A percentile compares a stretch with the other conserved stretches of the same genome.
These are phyloP conservation scores for Apis laboriosa DNA, from an alignment of 1,140 invertebrate species.

Conservation along the genomic window DNA sequence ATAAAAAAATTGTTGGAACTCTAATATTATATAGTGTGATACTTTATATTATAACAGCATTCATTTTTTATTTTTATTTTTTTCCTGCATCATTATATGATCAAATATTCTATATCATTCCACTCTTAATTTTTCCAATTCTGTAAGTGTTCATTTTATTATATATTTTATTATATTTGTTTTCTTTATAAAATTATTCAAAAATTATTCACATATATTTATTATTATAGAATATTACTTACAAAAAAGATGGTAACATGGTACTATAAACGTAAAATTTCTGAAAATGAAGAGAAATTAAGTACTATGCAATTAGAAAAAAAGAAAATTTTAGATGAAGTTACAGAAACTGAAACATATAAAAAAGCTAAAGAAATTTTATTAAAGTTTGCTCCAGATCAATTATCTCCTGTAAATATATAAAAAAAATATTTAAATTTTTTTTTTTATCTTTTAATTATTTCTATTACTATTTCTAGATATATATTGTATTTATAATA, in stretches of 20 bases:
- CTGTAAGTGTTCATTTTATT: conserved; percentile 84
- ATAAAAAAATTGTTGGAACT: conserved; percentile 89
- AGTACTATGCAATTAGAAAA: conserved; percentile 89
- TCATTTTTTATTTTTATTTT: conserved; percentile 90
- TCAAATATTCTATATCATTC: conserved; percentile 86
- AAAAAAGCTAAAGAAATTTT: conserved; percentile 97
- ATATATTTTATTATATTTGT: not conserved
- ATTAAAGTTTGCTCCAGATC: conserved; percentile 91
- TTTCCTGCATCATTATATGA: conserved; percentile 86
- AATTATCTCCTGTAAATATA: conserved; percentile 77
- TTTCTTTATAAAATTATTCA: conserved; percentile 15
- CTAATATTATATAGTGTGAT: conserved; percentile 90
- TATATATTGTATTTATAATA: conserved; percentile 54
- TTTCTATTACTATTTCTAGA: conserved; percentile 52
- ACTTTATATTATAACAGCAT: conserved; percentile 88
- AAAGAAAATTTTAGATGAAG: conserved; percentile 95
- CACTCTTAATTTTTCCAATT: conserved; percentile 88
- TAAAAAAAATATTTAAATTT: not conserved
- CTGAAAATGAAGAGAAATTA: conserved; percentile 89
- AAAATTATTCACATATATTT: conserved; percentile 7
- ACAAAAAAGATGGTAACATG: conserved; percentile 90
- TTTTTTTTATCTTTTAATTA: conserved; percentile 64
- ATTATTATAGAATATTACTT: conserved; percentile 87
- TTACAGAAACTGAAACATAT: conserved; percentile 98
- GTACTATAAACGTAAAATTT: conserved; percentile 93